Conservation (phyloP, 2,113 vertebrate genomes). For the Ellobius talpinus region DNA sequence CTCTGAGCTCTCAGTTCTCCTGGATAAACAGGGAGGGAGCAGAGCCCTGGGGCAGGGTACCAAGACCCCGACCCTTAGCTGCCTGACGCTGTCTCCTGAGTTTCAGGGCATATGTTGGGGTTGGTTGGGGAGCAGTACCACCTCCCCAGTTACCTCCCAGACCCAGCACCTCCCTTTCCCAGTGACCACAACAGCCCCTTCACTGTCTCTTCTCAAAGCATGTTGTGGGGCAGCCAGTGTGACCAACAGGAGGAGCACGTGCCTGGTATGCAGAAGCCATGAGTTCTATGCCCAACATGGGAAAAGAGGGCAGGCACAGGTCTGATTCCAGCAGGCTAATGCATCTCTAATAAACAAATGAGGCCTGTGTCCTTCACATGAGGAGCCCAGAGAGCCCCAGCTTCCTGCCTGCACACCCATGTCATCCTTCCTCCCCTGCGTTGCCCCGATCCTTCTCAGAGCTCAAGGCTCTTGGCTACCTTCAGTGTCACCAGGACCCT, state of each 20-base stretch:
- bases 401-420: neutral
- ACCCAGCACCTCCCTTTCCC: fast-evolving
- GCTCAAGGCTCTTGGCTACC: neutral
- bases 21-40: neutral
- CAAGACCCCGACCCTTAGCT: neutral
- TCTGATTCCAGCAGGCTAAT: neutral
- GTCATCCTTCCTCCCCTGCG: fast-evolving
- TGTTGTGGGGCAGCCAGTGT: too few species aligned
- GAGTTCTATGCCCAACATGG: neutral
- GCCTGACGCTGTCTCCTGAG: neutral
- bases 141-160: neutral
- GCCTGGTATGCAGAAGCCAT: neutral
- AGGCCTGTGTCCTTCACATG: fast-evolving
- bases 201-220: neutral
- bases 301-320: neutral
- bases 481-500: neutral
- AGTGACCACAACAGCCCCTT: too few species aligned
- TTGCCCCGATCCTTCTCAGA: neutral
- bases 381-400: neutral
- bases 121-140: fast-evolving
- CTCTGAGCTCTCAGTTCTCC: fast-evolving
- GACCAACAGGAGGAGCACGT: neutral
- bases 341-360: too few species aligned
- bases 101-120: too few species aligned
- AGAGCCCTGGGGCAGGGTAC: neutral